Evolutionary conservation across 2,888 invertebrate genomes (phyloP).

Genomic region (Drosophila incognita): DNA sequence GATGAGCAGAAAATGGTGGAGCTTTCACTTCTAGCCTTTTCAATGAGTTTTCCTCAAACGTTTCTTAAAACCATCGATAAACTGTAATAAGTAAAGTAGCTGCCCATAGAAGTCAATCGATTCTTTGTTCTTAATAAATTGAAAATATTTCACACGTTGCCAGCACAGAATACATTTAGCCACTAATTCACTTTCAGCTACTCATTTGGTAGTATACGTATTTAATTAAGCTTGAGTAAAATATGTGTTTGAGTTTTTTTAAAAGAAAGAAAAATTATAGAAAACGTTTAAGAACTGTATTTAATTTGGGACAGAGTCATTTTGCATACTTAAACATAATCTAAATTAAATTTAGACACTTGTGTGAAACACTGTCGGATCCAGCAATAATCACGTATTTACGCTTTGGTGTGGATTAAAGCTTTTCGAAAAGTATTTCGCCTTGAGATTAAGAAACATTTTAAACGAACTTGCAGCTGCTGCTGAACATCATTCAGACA

Average conservation of each 20-base stretch:
- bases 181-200: background rate
- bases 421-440: background rate
- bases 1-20: slow-evolving; percentile 46
- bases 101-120: background rate
- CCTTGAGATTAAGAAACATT: background rate
- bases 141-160: background rate
- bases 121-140: background rate
- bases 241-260: background rate
- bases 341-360: background rate
- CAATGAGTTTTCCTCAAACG: slow-evolving; percentile 29
- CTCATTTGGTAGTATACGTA: background rate
- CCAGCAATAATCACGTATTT: background rate
- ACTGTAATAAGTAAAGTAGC: background rate
- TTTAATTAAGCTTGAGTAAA: background rate
- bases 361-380: background rate
- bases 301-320: background rate
- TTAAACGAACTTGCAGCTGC: slow-evolving; percentile 8
- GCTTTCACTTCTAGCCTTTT: slow-evolving; percentile 39
- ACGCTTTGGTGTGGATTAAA: background rate
- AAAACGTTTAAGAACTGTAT: background rate
- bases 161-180: background rate
- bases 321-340: background rate
- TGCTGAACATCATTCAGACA: slow-evolving; percentile 19
- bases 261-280: background rate
- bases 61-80: slow-evolving; percentile 1